Percentiles rank a stretch among this genome's conserved stretches.
These are phyloP conservation scores for Synanthedon vespiformis DNA, from an alignment of 2,888 invertebrate genomes.

Conservation along the genomic window DNA sequence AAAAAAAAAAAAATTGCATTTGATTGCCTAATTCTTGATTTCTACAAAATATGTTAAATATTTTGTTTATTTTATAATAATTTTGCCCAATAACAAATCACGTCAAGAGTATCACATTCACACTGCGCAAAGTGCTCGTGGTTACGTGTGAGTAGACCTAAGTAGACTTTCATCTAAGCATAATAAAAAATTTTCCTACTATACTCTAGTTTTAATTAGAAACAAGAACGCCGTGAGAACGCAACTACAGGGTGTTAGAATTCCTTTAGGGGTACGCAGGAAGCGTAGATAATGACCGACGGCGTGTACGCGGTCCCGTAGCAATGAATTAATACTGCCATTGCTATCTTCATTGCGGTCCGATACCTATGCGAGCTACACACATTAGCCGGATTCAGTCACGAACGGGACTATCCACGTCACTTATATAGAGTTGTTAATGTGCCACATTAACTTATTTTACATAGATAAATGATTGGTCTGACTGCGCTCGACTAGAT, in stretches of 20 bases:
- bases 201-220: conserved; percentile 1
- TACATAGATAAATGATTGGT: too few relatives aligned
- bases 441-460: neutral
- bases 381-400: conserved; percentile 44
- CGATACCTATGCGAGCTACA: conserved; percentile 35
- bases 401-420: conserved; percentile 28
- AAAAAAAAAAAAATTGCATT: too few relatives aligned
- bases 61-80: too few relatives aligned
- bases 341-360: conserved; percentile 55
- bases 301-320: conserved; percentile 22
- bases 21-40: too few relatives aligned
- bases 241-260: conserved; percentile 25
- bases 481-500: too few relatives aligned
- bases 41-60: too few relatives aligned
- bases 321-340: conserved; percentile 62
- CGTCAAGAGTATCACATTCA: too few relatives aligned
- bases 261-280: conserved; percentile 24
- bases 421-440: conserved; percentile 6
- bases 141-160: too few relatives aligned
- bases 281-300: conserved; percentile 33
- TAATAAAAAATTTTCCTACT: neutral
- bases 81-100: too few relatives aligned
- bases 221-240: conserved; percentile 23
- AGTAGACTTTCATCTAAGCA: neutral
- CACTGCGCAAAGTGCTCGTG: too few relatives aligned